Evolutionary conservation across 2,888 invertebrate species (phyloP).

Genomic region (Neoaliturus tenellus): DNA sequence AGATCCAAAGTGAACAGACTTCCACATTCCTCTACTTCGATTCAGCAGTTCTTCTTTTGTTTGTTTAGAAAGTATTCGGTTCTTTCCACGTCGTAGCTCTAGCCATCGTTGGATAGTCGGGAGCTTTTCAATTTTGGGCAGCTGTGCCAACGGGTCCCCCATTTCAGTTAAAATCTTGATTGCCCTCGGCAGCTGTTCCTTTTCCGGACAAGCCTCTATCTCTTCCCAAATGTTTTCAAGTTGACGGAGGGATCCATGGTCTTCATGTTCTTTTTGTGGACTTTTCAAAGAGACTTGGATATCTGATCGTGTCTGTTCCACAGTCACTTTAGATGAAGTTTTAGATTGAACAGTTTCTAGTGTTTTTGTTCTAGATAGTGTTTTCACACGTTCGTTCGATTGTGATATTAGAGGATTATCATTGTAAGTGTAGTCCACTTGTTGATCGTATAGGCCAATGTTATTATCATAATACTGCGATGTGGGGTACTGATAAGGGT

Average conservation of each 20-base stretch:
- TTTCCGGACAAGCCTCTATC: not conserved
- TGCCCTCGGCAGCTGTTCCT: constrained; percentile 52
- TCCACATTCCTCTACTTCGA: constrained; percentile 37
- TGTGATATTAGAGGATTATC: not conserved
- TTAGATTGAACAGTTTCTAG: not conserved
- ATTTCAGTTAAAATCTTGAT: constrained; percentile 58
- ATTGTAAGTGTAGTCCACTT: not conserved
- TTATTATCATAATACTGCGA: not conserved
- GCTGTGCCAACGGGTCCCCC: constrained; percentile 63
- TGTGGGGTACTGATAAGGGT: not conserved
- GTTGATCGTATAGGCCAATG: not conserved
- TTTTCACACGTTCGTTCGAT: too few relatives aligned
- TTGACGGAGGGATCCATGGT: not conserved
- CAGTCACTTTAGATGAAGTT: not conserved
- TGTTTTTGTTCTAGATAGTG: not conserved
- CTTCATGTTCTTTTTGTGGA: not conserved
- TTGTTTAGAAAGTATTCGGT: constrained; percentile 51
- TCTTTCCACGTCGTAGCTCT: constrained; percentile 59
- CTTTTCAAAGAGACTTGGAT: not conserved
- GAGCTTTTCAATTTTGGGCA: constrained; percentile 60
- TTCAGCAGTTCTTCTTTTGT: constrained; percentile 52
- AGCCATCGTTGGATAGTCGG: constrained; percentile 60
- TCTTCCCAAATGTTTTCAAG: constrained; percentile 5
- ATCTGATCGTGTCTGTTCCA: not conserved
- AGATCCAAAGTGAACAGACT: too few relatives aligned